These are phyloP conservation scores for Limnephilus lunatus DNA, from an alignment of 2,888 invertebrate genomes.

Conservation along the genomic window DNA sequence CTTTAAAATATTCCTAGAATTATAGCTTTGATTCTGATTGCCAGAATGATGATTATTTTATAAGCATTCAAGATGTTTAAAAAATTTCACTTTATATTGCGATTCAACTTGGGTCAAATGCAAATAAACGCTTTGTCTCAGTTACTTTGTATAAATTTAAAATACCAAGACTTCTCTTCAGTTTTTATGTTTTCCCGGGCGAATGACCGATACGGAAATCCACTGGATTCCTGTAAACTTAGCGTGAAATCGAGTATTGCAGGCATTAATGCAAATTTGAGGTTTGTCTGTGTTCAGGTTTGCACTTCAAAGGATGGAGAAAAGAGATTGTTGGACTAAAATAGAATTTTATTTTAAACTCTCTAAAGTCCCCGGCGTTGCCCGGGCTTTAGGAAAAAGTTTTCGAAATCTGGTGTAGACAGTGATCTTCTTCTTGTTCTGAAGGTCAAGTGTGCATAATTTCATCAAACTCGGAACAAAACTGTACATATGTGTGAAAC, in stretches of 20 bases:
- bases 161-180: background rate
- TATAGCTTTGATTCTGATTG: no score
- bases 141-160: constrained; percentile 40
- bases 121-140: constrained; percentile 15
- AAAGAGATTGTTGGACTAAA: background rate
- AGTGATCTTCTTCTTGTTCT: no score
- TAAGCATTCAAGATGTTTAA: background rate
- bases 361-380: background rate
- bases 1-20: no score
- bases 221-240: background rate
- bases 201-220: background rate
- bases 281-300: background rate
- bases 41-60: no score
- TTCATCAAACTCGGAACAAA: no score
- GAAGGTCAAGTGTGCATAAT: no score
- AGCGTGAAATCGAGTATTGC: background rate
- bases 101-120: background rate
- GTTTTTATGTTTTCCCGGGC: background rate
- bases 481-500: no score
- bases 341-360: background rate
- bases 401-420: no score
- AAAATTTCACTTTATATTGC: background rate
- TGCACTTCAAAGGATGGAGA: background rate
- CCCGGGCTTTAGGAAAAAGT: no score
- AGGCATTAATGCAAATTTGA: background rate